phyloP scores from a whole-genome alignment of 2,888 invertebrate species.

The Pherbina coryleti region DNA sequence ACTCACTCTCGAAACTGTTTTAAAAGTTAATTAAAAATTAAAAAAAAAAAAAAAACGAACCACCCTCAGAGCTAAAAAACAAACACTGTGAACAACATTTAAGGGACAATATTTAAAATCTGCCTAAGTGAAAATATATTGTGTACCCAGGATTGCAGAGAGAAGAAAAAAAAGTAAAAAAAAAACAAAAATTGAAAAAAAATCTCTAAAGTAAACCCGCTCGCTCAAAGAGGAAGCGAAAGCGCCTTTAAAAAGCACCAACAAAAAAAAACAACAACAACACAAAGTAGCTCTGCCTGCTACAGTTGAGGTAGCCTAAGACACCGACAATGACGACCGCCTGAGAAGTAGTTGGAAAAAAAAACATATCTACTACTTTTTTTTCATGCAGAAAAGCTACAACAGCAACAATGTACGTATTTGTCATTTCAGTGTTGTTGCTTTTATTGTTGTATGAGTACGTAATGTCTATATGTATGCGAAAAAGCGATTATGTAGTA shows the following conservation, averaged over 20 bases:
- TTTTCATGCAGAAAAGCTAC: neutral
- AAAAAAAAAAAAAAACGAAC: neutral
- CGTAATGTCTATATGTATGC: neutral
- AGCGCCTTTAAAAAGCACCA: neutral
- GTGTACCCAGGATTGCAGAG: neutral
- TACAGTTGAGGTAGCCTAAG: neutral
- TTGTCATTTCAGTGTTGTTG: neutral
- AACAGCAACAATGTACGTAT: conserved; percentile 12
- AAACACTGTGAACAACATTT: neutral
- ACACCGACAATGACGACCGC: neutral
- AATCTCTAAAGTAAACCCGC: neutral
- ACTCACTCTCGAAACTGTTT: too few species aligned
- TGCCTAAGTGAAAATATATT: conserved; percentile 15
- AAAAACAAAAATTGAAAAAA: neutral
- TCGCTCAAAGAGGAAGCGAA: neutral
- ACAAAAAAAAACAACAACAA: neutral
- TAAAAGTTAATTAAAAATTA: neutral
- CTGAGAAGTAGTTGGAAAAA: neutral
- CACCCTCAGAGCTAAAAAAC: too few species aligned
- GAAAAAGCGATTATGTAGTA: neutral
- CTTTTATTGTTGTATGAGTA: neutral
- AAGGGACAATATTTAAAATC: neutral
- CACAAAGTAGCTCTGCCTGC: neutral
- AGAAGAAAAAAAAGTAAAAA: neutral
- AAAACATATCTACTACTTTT: neutral